Evolutionary conservation across 2,113 vertebrate species (phyloP), one percentile per base, ranked within the genome.

Genomic region (Ibidorhyncha struthersii): DNA sequence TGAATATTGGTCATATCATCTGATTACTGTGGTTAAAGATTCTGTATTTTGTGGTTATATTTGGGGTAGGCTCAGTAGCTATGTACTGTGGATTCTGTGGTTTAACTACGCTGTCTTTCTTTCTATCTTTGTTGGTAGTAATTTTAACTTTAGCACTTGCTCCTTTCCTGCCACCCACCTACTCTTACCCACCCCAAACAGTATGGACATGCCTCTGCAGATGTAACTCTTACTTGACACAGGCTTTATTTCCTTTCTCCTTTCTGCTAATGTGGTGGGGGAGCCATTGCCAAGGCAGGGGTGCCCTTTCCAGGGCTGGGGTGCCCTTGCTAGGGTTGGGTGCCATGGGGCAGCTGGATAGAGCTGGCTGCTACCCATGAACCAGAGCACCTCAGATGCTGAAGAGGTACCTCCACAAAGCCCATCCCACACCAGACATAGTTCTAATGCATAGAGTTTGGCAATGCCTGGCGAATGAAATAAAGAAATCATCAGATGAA

Each of bases 31-130:
- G 96, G 93, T 97, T 96, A 95, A 95, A 89, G 62, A 65, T 53
- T 90, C 90, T 92, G 79, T 65, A 91, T 95, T 97, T 91, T 97
- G 96, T 91, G 96, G 95, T 96, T 94, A 47, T 91, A 90, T 96
- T 83, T 96, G 45, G 90, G 89, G 62, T 52, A 92, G 94, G 84
- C 79, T 93, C 88, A 43, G 41, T 34, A 76, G 97, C 86, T 83
- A 91, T 74, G 34, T 88, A 69, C 86, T 95, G 94, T 97, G 96
- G 96, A 98, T 96, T 97, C 91, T 97, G 98, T 97, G 97, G 98
- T 98, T 98, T 96, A 41, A 53, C 92, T 86, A 73, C 16, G 2
- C 56, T 93, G 66, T 97, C 93, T 86, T 66, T 34, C 15, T 10
- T 73, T 67, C 72, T 95, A 22, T 96, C 96, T 87, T 38, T 34